A percentile compares a stretch with the other conserved stretches of the same genome.
Evolutionary conservation across 1,140 invertebrate genomes (phyloP).

Genomic region (Geopemphigus sp.): DNA sequence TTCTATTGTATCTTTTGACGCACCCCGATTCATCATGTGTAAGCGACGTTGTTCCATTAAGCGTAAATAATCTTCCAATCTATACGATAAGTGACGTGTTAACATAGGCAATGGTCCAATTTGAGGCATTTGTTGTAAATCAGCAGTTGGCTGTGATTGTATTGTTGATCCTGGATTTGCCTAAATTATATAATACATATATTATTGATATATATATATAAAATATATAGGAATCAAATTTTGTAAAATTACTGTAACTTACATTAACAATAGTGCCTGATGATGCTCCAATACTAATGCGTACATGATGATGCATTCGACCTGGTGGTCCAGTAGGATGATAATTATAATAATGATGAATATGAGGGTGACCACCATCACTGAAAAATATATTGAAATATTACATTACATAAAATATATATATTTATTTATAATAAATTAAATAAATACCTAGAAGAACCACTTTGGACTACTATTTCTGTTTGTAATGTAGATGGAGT

Average conservation of each 20-base stretch:
- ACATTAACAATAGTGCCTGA: slow-evolving; percentile 47
- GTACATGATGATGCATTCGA: slow-evolving; percentile 47
- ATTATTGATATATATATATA: not conserved
- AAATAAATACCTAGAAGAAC: slow-evolving; percentile 48
- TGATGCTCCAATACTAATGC: slow-evolving; percentile 43
- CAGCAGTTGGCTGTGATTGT: slow-evolving; percentile 55
- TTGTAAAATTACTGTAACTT: not conserved
- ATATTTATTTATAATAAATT: slow-evolving; percentile 12
- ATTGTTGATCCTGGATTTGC: slow-evolving; percentile 36
- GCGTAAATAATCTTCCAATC: slow-evolving; percentile 60
- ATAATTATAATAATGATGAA: slow-evolving; percentile 69
- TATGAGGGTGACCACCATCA: slow-evolving; percentile 58
- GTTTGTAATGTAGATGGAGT: slow-evolving; percentile 51
- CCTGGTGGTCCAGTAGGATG: slow-evolving; percentile 56
- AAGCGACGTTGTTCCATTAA: slow-evolving; percentile 62
- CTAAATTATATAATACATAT: not conserved
- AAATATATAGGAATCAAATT: not conserved
- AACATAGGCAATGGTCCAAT: slow-evolving; percentile 62
- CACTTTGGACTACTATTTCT: slow-evolving; percentile 55
- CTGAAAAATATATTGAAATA: slow-evolving; percentile 41
- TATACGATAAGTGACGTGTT: slow-evolving; percentile 55
- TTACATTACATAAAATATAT: not conserved
- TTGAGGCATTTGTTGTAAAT: slow-evolving; percentile 59
- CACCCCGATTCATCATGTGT: slow-evolving; percentile 64
- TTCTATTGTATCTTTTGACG: slow-evolving; percentile 74